These are phyloP conservation scores for Sesia apiformis DNA, from an alignment of 2,888 invertebrate species.

Conservation along the genomic window DNA sequence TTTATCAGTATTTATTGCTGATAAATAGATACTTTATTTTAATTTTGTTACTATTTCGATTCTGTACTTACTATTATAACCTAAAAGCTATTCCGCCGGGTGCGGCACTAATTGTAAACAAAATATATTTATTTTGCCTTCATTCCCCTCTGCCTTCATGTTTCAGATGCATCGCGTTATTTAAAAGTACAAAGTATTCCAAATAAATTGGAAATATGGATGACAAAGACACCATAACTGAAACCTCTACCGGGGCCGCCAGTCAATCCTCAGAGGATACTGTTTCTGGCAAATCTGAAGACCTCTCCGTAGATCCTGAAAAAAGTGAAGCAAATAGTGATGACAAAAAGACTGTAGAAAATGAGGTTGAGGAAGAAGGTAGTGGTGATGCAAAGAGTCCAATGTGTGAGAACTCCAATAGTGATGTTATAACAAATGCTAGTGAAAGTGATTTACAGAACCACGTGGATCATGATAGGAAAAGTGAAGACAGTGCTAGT, in stretches of 20 bases:
- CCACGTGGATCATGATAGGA: conserved; percentile 38
- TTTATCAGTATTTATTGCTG: no score
- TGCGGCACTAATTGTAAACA: conserved; percentile 19
- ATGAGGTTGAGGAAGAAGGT: conserved; percentile 7
- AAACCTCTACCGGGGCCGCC: conserved; percentile 24
- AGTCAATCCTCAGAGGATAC: conserved; percentile 15
- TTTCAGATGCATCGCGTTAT: conserved; percentile 43
- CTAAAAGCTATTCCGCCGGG: conserved; percentile 55
- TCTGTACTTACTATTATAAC: conserved; percentile 31
- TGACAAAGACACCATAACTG: conserved; percentile 40
- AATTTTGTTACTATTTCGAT: background rate
- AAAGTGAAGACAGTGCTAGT: conserved; percentile 15
- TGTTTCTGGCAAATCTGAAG: conserved; percentile 2
- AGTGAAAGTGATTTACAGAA: conserved; percentile 36
- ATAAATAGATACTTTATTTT: no score
- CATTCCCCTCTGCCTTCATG: conserved; percentile 2
- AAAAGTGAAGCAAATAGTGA: background rate
- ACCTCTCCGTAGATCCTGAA: background rate
- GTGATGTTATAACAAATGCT: conserved; percentile 13
- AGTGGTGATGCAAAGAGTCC: conserved; percentile 7
- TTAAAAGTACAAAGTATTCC: conserved; percentile 23
- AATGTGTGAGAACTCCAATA: conserved; percentile 7
- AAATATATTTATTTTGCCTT: conserved; percentile 1
- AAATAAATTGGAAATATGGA: conserved; percentile 50
- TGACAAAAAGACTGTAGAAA: conserved; percentile 4